Evolutionary conservation across 2,113 vertebrate species (phyloP), one percentile per base, ranked within the genome.

Genomic region (Astur gentilis): DNA sequence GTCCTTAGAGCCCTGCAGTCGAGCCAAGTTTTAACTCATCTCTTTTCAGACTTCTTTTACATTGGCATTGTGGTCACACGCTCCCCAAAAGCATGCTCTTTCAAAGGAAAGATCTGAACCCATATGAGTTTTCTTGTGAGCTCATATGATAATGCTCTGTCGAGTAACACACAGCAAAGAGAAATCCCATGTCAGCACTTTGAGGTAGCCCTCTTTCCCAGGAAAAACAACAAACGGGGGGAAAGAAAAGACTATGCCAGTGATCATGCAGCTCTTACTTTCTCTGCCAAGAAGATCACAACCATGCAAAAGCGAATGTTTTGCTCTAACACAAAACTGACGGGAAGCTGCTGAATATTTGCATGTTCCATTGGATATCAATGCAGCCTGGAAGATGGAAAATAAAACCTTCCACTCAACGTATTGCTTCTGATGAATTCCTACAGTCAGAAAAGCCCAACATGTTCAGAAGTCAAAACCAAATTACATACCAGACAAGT

Each of bases 401-500:
- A 97, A 88, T 57, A 90, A 73, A 95, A 93, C 60, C 27, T 29
- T 93, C 38, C 34, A 32, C 40, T 89, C 29, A 13, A 52, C 65
- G 27, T 38, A 75, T 64, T 82, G 34, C 87, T 94, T 83, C 83
- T 91, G 62, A 85, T 73, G 25, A 87, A 90, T 67, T 93, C 60
- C 25, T 83, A 13, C 27, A 89, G 52, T 57, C 77, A 87, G 70
- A 91, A 95, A 97, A 96, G 20, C 36, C 50, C 49, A 83, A 45
- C 55, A 50, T 62, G 57, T 42, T 91, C 11, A 36, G 50, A 95
- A 91, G 69, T 95, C 67, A 88, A 90, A 96, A 91, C 45, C 73
- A 93, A 83, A 89, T 81, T 17, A 40, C 66, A 89, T 96, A 94
- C 92, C 87, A 94, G 90, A 96, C 73, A 93, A 94, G 20, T 89